Conservation (phyloP, 2,888 invertebrate genomes). For the Temnothorax ravouxi region DNA sequence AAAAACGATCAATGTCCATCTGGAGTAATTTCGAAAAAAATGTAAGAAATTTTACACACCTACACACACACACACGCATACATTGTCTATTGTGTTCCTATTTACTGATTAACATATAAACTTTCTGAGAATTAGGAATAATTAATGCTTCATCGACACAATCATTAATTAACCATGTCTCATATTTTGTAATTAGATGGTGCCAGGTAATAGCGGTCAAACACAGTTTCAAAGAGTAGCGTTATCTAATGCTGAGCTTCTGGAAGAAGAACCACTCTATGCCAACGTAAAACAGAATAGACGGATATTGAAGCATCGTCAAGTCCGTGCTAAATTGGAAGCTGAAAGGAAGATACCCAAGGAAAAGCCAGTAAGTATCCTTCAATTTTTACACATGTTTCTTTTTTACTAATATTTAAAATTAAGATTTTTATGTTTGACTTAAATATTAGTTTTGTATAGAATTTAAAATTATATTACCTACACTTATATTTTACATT, state of each 20-base stretch:
- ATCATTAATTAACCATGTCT: constrained; percentile 2
- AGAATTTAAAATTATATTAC: not conserved
- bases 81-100: not conserved
- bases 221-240: constrained; percentile 89
- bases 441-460: not conserved
- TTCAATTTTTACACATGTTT: not conserved
- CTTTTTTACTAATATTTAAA: not conserved
- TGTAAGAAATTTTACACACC: no score
- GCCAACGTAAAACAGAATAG: constrained; percentile 99
- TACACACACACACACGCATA: no score
- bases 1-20: no score
- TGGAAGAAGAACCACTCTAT: constrained; percentile 98
- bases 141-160: not conserved
- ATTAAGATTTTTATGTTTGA: not conserved
- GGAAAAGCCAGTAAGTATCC: constrained; percentile 92
- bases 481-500: not conserved
- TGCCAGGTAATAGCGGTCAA: constrained; percentile 87
- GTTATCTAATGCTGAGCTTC: constrained; percentile 89
- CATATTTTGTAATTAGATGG: constrained; percentile 86
- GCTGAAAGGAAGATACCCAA: constrained; percentile 98
- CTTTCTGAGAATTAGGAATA: not conserved
- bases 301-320: constrained; percentile 96
- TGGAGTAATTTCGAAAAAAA: no score
- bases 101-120: not conserved
- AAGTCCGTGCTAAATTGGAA: constrained; percentile 97